phyloP scores from a whole-genome alignment of 2,797 vertebrate species.

The Artibeus jamaicensis region DNA sequence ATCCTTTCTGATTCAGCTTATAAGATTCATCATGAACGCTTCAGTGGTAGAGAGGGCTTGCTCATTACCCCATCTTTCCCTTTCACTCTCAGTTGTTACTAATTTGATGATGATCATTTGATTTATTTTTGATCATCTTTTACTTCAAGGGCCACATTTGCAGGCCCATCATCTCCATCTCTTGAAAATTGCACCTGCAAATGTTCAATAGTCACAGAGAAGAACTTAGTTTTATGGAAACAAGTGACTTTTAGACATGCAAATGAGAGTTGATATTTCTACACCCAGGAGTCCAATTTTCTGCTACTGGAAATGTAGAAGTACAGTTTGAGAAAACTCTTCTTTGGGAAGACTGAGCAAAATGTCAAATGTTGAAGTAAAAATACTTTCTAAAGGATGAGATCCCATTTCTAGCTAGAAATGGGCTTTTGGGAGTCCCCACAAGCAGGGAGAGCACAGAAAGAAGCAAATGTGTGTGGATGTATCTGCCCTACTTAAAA shows the following conservation, averaged over 20 bases:
- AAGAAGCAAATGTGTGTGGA: neutral
- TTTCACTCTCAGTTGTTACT: conserved; percentile 50
- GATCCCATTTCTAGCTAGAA: neutral
- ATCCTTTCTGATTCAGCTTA: neutral
- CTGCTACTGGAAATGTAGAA: conserved; percentile 9
- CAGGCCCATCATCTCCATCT: conserved; percentile 21
- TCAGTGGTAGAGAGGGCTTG: neutral
- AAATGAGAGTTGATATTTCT: conserved; percentile 59
- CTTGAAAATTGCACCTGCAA: conserved; percentile 69
- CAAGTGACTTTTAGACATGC: conserved; percentile 65
- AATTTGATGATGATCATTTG: conserved; percentile 74
- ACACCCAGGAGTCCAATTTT: conserved; percentile 20
- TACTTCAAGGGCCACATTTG: conserved; percentile 63
- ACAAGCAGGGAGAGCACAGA: neutral
- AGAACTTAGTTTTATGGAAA: conserved; percentile 35
- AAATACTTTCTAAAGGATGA: neutral
- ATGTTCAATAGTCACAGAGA: conserved; percentile 19
- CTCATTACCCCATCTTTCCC: conserved; percentile 10
- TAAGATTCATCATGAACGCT: conserved; percentile 16
- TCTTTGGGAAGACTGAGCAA: neutral
- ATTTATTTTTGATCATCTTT: conserved; percentile 73
- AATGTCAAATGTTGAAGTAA: neutral
- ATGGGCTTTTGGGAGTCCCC: neutral
- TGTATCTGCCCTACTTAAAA: neutral
- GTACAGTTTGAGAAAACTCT: conserved; percentile 10